Conservation (phyloP, 2,888 invertebrate species). For the Coelinius sp. region DNA sequence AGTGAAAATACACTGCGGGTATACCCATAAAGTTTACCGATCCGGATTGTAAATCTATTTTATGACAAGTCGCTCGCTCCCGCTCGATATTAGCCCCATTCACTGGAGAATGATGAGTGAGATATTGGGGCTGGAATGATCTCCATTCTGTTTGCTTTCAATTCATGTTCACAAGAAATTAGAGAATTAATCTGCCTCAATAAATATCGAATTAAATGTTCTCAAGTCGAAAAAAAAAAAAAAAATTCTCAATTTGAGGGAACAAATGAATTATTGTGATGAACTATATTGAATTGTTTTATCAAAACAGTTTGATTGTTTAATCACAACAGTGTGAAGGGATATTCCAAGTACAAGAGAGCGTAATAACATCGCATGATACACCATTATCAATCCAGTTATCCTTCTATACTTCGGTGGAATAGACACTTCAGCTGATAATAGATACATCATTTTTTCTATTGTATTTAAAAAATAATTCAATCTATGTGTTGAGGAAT, state of each 20-base stretch:
- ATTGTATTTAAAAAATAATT: background rate
- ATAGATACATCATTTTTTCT: slow-evolving; percentile 30
- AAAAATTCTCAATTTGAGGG: too few species aligned
- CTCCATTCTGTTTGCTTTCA: slow-evolving; percentile 19
- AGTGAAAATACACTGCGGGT: slow-evolving; percentile 20
- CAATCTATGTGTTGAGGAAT: too few species aligned
- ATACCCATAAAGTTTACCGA: slow-evolving; percentile 64
- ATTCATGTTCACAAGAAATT: too few species aligned
- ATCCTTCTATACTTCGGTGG: slow-evolving; percentile 61
- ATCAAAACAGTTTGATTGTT: too few species aligned
- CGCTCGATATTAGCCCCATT: slow-evolving; percentile 52
- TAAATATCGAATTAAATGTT: too few species aligned
- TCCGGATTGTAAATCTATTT: slow-evolving; percentile 59
- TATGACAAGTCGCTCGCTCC: slow-evolving; percentile 61
- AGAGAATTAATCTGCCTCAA: too few species aligned
- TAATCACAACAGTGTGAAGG: background rate
- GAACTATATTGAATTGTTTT: too few species aligned
- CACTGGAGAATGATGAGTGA: slow-evolving; percentile 17
- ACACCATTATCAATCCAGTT: slow-evolving; percentile 62
- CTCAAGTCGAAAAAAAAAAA: too few species aligned
- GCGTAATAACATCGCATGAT: slow-evolving; percentile 64
- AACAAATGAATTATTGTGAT: too few species aligned
- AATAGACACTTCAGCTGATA: slow-evolving; percentile 59
- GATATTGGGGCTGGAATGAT: background rate
- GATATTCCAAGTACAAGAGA: slow-evolving; percentile 41